Evolutionary conservation across 1,140 invertebrate genomes (phyloP), one percentile per base, ranked within the genome.

Genomic region (Eupeodes corollae): DNA sequence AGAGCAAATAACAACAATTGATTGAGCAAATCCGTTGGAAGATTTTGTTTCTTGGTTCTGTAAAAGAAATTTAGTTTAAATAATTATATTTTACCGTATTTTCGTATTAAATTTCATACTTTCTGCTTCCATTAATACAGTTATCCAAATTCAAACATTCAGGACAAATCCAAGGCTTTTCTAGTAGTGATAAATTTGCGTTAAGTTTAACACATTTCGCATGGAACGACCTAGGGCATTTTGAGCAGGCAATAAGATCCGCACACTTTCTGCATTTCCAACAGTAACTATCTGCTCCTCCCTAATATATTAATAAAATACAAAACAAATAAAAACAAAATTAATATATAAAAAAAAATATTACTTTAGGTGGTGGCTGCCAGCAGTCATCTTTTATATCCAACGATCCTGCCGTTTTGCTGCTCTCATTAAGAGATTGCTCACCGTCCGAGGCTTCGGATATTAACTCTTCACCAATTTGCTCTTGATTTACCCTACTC

Each of bases 151-250:
- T 71, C 52, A 83, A 73, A 69, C 91, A 96, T 68, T 95, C 91
- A 1, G 83, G 81, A 63, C 91, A 96, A 33, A 88, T 78, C 88
- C 90, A 94, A 16, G 78, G 69, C 11, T 70, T 61, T 41, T 68
- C 70, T 5, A 77, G 68, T 16, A 73, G 69, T 10, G 71, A 68
- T 26, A 5, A 8, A 5, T 69, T 68, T 18, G 72, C 68, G 9
- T 75, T 77, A 48, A 78, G 74, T 6, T 75, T 73, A 21, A 85
- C 68, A 70, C 91, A 95, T 58, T 79, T 83, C 5, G 75, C 71
- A 70, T 95, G 91, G 70, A 79, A 94, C 1, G 84, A 80, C 10
- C 91, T 73, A n/a, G 87, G 84, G 69, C 91, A 96, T 21, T 83
- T 79, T 50, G 81, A 82, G 65, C 91, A 94, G 15, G 77, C 70